A percentile compares a stretch with the other conserved stretches of the same genome.
Evolutionary conservation across 1,140 invertebrate genomes (phyloP).

Genomic region (Stegodyphus mimosarum): DNA sequence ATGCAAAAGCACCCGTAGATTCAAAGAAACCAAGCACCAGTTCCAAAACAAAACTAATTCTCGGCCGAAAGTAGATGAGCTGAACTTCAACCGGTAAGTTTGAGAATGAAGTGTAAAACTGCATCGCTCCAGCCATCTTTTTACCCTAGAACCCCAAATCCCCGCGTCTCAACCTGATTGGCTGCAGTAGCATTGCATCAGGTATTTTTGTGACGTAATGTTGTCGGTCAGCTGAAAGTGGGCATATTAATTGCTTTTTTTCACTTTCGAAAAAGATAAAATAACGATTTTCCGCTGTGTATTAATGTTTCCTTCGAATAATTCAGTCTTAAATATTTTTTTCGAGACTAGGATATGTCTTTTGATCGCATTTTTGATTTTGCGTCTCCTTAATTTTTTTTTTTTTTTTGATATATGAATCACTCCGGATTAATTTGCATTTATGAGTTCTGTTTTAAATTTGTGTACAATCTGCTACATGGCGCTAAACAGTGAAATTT

Average conservation of each 20-base stretch:
- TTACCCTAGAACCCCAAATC: slow-evolving; percentile 20
- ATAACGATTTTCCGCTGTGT: too few species aligned
- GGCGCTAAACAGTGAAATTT: too few species aligned
- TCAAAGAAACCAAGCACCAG: background rate
- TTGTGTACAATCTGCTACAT: too few species aligned
- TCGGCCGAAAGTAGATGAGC: background rate
- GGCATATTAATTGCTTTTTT: background rate
- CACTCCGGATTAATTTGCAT: too few species aligned
- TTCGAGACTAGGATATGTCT: too few species aligned
- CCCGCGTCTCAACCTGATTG: slow-evolving; percentile 8
- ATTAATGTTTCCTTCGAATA: too few species aligned
- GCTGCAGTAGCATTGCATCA: background rate
- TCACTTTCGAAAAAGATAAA: too few species aligned
- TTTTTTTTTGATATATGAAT: too few species aligned
- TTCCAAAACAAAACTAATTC: background rate
- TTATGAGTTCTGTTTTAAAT: too few species aligned
- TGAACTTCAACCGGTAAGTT: background rate
- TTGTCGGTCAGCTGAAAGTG: background rate
- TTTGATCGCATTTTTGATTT: too few species aligned
- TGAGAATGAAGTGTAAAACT: background rate
- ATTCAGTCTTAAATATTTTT: too few species aligned
- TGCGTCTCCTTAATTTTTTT: too few species aligned
- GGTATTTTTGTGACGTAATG: background rate
- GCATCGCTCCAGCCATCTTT: background rate
- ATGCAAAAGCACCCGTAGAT: background rate